Percentiles rank a stretch among this genome's conserved stretches.
phyloP scores from a whole-genome alignment of 2,888 invertebrate genomes.

The Zootermopsis nevadensis region DNA sequence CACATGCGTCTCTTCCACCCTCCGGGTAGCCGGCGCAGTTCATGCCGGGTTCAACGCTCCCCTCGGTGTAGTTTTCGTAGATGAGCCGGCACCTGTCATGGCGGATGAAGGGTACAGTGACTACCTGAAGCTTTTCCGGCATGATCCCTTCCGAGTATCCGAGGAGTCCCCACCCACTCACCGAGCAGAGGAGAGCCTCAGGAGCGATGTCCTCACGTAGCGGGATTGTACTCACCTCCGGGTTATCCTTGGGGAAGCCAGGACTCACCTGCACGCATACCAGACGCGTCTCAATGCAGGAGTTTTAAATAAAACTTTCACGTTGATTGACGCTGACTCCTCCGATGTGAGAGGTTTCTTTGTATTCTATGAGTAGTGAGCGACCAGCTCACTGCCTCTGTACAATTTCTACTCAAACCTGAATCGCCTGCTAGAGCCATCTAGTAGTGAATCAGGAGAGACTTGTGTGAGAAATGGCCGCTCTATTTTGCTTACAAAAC shows the following conservation, averaged over 20 bases:
- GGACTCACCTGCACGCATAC: constrained; percentile 11
- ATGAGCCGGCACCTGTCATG: not conserved
- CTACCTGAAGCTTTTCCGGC: constrained; percentile 17
- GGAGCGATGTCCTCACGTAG: not conserved
- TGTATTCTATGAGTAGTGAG: too few species aligned
- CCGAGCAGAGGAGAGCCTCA: not conserved
- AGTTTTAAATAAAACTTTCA: too few species aligned
- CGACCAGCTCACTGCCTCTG: too few species aligned
- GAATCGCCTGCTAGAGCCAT: too few species aligned
- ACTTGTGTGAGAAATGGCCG: too few species aligned
- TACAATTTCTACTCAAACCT: too few species aligned
- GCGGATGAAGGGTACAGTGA: not conserved
- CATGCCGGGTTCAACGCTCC: constrained; percentile 12
- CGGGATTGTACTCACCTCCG: not conserved
- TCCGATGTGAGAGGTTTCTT: too few species aligned
- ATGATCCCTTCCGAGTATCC: not conserved
- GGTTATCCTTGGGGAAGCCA: not conserved
- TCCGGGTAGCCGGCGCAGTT: constrained; percentile 25
- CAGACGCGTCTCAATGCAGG: too few species aligned
- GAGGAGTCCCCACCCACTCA: constrained; percentile 13
- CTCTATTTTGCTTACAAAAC: too few species aligned
- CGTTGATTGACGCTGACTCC: too few species aligned
- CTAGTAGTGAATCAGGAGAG: too few species aligned
- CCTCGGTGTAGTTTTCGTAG: constrained; percentile 6
- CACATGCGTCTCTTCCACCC: constrained; percentile 27